Conservation (phyloP, 2,113 vertebrate genomes). For the Loxodonta africana region DNA sequence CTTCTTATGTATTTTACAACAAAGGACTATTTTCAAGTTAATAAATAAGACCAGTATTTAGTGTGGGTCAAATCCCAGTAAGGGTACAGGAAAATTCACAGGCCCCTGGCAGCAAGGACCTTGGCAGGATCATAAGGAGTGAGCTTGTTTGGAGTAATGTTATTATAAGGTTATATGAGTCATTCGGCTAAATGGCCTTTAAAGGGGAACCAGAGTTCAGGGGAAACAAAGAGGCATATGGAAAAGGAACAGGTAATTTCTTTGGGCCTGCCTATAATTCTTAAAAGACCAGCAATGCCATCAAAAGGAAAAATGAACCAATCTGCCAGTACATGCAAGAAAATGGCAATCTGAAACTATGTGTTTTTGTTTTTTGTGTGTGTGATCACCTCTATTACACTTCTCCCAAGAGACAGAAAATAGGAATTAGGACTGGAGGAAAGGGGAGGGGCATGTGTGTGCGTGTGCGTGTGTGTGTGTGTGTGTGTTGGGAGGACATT, state of each 20-base stretch:
- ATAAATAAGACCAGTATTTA: background rate
- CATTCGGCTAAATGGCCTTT: constrained; percentile 32
- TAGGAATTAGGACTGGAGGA: background rate
- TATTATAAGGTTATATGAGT: background rate
- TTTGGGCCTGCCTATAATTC: constrained; percentile 42
- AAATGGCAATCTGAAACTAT: constrained; percentile 57
- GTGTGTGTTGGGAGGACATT: background rate
- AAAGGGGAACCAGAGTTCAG: background rate
- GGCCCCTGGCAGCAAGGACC: background rate
- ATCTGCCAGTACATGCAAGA: background rate
- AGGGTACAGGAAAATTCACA: background rate
- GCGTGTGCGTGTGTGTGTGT: background rate
- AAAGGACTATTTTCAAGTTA: background rate
- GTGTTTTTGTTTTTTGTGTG: background rate
- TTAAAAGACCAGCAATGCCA: background rate
- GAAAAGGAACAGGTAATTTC: background rate
- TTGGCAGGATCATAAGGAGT: background rate
- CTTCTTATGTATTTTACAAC: background rate
- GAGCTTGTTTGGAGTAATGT: background rate
- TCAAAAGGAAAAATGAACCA: constrained; percentile 36
- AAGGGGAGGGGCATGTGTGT: background rate
- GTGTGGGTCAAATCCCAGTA: background rate
- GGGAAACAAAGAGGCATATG: background rate
- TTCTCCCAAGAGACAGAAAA: background rate
- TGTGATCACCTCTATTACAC: background rate